Conservation (phyloP, 2,888 invertebrate species). For the Tridacna gigas region DNA sequence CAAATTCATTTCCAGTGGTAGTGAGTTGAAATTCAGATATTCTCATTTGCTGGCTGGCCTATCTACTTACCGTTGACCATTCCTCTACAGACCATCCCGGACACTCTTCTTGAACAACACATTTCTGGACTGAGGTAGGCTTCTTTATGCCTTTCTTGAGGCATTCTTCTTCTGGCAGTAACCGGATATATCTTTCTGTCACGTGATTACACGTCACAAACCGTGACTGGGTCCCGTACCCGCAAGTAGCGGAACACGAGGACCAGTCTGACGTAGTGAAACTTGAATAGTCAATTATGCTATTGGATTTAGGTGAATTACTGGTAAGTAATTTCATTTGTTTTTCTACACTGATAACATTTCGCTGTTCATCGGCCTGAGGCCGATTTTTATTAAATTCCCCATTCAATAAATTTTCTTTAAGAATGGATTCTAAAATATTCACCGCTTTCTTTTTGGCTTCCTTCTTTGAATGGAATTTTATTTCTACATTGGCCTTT, state of each 20-base stretch:
- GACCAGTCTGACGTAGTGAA: constrained; percentile 90
- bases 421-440: constrained; percentile 65
- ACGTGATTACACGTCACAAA: constrained; percentile 88
- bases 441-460: constrained; percentile 66
- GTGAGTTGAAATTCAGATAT: too few relatives aligned
- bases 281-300: constrained; percentile 57
- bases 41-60: too few relatives aligned
- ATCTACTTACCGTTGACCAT: constrained; percentile 73
- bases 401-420: constrained; percentile 55
- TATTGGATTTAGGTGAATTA: constrained; percentile 36
- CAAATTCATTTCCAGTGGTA: too few relatives aligned
- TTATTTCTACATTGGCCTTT: constrained; percentile 70
- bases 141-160: constrained; percentile 62
- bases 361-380: constrained; percentile 63
- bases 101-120: constrained; percentile 69
- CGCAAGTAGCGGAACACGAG: constrained; percentile 93
- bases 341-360: constrained; percentile 47
- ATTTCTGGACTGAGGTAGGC: constrained; percentile 68
- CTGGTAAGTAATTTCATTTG: constrained; percentile 49
- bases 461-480: constrained; percentile 72
- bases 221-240: constrained; percentile 91
- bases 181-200: constrained; percentile 89
- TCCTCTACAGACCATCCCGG: constrained; percentile 70
- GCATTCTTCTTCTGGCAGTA: constrained; percentile 78
- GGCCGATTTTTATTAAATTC: constrained; percentile 65